Base-by-base conservation (phyloP, 2,797 vertebrate species). In the Buphagus erythrorhynchus region DNA sequence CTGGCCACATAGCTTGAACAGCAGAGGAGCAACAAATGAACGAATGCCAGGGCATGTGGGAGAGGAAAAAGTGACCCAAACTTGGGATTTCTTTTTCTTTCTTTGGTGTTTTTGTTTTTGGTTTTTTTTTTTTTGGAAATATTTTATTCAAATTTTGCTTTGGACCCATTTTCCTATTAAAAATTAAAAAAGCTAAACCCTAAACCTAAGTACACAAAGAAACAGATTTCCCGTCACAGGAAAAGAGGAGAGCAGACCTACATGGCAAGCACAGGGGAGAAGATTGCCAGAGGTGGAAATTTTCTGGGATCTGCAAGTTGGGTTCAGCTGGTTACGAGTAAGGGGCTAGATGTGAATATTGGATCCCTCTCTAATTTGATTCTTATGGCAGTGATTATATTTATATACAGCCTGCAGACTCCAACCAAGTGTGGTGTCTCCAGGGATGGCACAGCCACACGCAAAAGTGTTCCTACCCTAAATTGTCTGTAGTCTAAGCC, bases 321-420 rank as follows among this genome's bases (percentile, higher is more conserved):
- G 77, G 85, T 94, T 95, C 94, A 94, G 85, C 85, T 95, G 73
- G 91, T 96, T 96, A 93, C 20, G 0, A 94, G 82, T 80, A 69
- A 95, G 66, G 76, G 94, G 38, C 74, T 84, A 88, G 71, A 96
- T 94, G 90, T 92, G 90, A 96, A 88, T 91, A 82, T 92, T 96
- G 91, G 90, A 96, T 96, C 96, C 45, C 13, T 71, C 69, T 94
- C 80, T 96, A 96, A 96, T 96, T 95, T 86, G 83, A 96, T 95
- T 92, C 95, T 97, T 96, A 96, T 96, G 95, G 85, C 80, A 94
- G 71, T 93, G 85, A 96, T 95, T 96, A 93, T 94, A 95, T 93
- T 95, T 95, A 95, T 95, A 96, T 76, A 86, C 89, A 96, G 93
- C 91, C 86, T 96, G 71, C 83, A 95, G 95, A 90, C 82, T 95